These are phyloP conservation scores for Allophyes oxyacanthae DNA, from an alignment of 2,888 invertebrate genomes.

Conservation along the genomic window DNA sequence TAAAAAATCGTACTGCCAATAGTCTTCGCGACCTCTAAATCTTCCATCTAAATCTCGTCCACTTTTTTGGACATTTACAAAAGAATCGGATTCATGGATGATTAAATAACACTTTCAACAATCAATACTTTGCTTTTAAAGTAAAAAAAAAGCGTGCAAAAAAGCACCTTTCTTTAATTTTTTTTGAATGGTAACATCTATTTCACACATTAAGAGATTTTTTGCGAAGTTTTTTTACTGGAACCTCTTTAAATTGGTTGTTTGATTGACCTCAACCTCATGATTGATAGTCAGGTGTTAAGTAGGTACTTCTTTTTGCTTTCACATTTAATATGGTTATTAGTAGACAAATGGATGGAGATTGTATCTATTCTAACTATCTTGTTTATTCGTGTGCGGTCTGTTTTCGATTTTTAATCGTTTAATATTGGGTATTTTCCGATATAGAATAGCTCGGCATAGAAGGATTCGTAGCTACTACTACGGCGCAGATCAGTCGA, in stretches of 20 bases:
- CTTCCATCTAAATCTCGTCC: conserved; percentile 3
- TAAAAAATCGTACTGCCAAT: conserved; percentile 5
- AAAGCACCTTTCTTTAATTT: background rate
- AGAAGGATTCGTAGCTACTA: too few relatives aligned
- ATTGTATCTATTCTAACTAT: conserved; percentile 20
- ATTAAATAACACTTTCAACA: conserved; percentile 13
- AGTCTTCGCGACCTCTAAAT: conserved; percentile 6
- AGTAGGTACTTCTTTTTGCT: conserved; percentile 40
- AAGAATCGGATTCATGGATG: conserved; percentile 22
- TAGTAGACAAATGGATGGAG: conserved; percentile 20
- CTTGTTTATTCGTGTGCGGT: background rate
- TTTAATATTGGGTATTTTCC: too few relatives aligned
- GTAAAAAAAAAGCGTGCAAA: background rate
- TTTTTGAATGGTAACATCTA: conserved; percentile 20
- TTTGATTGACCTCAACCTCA: conserved; percentile 53
- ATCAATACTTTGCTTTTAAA: conserved; percentile 5
- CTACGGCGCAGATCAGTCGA: too few relatives aligned
- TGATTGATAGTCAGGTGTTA: conserved; percentile 29
- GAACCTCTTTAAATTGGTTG: conserved; percentile 35
- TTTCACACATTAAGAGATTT: conserved; percentile 43
- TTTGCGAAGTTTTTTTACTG: conserved; percentile 35
- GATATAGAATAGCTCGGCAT: too few relatives aligned
- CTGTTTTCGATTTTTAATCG: background rate
- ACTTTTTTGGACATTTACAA: conserved; percentile 20
- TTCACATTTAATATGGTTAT: conserved; percentile 32